Evolutionary conservation across 2,113 vertebrate species (phyloP), one percentile per base, ranked within the genome.

Genomic region (Takifugu flavidus): DNA sequence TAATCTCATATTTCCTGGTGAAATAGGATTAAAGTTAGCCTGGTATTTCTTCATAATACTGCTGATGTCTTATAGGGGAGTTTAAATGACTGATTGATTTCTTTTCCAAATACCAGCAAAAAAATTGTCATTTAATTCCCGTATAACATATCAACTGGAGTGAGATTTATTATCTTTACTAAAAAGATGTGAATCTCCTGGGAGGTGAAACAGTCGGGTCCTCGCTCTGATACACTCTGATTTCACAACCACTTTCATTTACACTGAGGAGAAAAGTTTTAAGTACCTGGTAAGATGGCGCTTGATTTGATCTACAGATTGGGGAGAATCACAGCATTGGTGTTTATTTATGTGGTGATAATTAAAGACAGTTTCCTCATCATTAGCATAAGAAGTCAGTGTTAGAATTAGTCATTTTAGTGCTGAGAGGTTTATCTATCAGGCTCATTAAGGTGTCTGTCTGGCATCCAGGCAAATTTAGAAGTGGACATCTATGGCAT

Each of bases 201-300:
- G 68, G 74, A 79, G 77, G 75, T 5, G 63, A 65, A 60, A 68
- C 31, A 27, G 47, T 15, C 28, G 12, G 49, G 44, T 6, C 49
- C 39, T 26, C 42, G 49, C 20, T 20, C 20, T 20, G 20, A 77
- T 90, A 87, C 84, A 66, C 70, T 91, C 89, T 89, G 89, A 65
- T 90, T 90, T 89, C 87, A 90, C 87, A 68, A 65, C 31, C 53
- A 77, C 87, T 89, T 90, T 89, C 87, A 90, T 88, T 79, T 80
- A 59, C 79, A 57, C 86, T 88, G 81, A 75, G 82, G 86, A 88
- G 85, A 79, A 80, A 67, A 78, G 15, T 54, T 72, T 61, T 29
- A 13, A 68, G 1, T 44, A 27, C 74, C 67, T 6, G 14, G 73
- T 75, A 65, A 83, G 72, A 78, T 1, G 82, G 78, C 85, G 82